Evolutionary conservation across 2,113 vertebrate genomes (phyloP).

Genomic region (Nettapus auritus): DNA sequence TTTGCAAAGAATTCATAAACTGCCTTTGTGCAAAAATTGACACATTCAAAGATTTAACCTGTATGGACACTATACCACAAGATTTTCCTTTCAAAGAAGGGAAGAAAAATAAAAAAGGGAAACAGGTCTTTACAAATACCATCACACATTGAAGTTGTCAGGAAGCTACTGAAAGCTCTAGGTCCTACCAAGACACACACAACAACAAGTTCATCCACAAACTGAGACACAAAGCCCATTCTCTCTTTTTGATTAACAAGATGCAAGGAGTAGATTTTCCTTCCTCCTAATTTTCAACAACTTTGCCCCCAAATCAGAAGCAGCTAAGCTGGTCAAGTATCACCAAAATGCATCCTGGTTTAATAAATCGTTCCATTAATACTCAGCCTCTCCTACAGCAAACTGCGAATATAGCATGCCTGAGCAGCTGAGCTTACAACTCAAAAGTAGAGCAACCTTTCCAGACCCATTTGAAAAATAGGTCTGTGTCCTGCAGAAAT

Average conservation of each 20-base stretch:
- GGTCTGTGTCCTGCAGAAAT: neutral
- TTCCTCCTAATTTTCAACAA: neutral
- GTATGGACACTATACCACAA: neutral
- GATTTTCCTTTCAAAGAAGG: neutral
- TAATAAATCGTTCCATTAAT: neutral
- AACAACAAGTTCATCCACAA: neutral
- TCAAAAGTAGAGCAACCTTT: neutral
- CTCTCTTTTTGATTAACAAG: neutral
- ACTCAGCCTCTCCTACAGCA: neutral
- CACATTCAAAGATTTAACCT: neutral
- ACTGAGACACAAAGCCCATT: neutral
- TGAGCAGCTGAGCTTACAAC: fast-evolving
- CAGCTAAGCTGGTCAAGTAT: neutral
- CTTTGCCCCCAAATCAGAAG: neutral
- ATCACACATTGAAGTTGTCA: neutral
- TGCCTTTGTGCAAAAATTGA: neutral
- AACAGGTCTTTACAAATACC: neutral
- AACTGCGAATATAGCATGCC: fast-evolving
- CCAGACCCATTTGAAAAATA: neutral
- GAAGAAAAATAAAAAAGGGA: neutral
- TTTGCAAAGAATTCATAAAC: neutral
- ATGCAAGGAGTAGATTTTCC: neutral
- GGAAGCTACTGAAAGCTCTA: neutral
- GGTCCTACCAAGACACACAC: neutral
- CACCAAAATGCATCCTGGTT: neutral